Evolutionary conservation across 2,888 invertebrate genomes (phyloP), one percentile per base, ranked within the genome.

Genomic region (Caenorhabditis sp.): DNA sequence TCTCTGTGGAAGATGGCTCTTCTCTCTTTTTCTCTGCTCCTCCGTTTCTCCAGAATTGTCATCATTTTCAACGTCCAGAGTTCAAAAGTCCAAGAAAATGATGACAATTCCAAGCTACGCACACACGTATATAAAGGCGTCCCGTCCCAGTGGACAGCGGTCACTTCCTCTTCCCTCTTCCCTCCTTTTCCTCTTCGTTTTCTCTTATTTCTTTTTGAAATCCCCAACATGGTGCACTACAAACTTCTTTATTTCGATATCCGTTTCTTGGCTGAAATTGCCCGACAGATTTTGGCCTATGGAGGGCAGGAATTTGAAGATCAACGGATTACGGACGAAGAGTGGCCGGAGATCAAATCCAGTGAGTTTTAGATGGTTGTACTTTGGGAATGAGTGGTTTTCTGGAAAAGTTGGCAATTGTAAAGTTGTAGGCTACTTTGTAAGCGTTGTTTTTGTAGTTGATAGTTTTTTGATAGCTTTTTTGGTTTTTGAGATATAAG

Each of bases 281-380:
- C 60, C 40, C 77, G 83, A 18, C 83, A 82, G 65, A 69, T 82
- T 28, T 60, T 85, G 40, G 61, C 61, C 6, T 60, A 76, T 11
- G 80, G 79, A 24, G 83, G 76, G 4, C 68, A 64, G 22, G 69
- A 74, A 24, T 88, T 84, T 47, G 86, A 86, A 47, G 87, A 88
- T 37, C 53, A 80, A 0, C 69, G 84, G 2, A 60, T 83, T 35
- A 20, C 70, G 6, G n/a, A 53, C 37, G 79, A 71, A 9, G 74
- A 80, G 1, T 87, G 85, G 85, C 76, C 82, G 2, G 58, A 64
- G 32, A 40, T 67, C 26, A 87, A 87, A 40, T 40, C 47, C 4
- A 69, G 85, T 85, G 35, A 61, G 85, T 71, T 47, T n/a, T n/a
- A n/a, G n/a, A n/a, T n/a, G n/a, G n/a, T n/a, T n/a, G n/a, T n/a